Evolutionary conservation across 1,140 invertebrate species (phyloP), one percentile per base, ranked within the genome.

Genomic region (Drosophila parvula): DNA sequence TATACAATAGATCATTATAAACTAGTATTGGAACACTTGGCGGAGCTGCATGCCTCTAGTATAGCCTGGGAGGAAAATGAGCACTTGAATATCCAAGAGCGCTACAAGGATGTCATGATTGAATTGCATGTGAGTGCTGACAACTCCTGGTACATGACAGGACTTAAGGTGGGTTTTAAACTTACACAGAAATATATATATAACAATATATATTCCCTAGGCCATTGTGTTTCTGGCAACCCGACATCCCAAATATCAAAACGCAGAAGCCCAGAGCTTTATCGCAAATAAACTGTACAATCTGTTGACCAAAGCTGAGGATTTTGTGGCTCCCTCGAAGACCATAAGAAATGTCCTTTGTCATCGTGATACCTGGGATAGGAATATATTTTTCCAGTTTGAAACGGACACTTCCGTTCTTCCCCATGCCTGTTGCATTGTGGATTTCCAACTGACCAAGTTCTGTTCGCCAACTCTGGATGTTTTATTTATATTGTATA

Each of bases 351-450:
- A 94, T 75, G 94, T 95, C 0, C 81, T 95, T 1, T 93, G 92
- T 48, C 95, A 95, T 85, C 93, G 93, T 0, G 94, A 95, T 91
- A 90, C 94, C 3, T 95, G 95, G 94, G 93, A 93, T 51, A 94
- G 94, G 41, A 95, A 95, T 79, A 81, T 95, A 5, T 84, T 95
- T 60, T 95, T 94, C 75, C 93, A 93, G 57, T 94, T 94, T 56
- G 85, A 32, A 3, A 43, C 47, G 0, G 2, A 36, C 0, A 27
- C 12, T 3, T 93, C 40, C 1, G n/a, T 5, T 47, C 91, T 38
- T 38, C 90, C 90, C 3, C 32, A 43, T 7, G 92, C 93, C 18
- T 95, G 94, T 65, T 78, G 94, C 12, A 77, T 95, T 10, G 93
- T 95, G 5, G 94, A 95, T 77, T 95, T 94, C 67, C 94, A 95